A percentile compares a stretch with the other conserved stretches of the same genome.
Evolutionary conservation across 2,888 invertebrate species (phyloP).

Genomic region (Diadegma fenestrale): DNA sequence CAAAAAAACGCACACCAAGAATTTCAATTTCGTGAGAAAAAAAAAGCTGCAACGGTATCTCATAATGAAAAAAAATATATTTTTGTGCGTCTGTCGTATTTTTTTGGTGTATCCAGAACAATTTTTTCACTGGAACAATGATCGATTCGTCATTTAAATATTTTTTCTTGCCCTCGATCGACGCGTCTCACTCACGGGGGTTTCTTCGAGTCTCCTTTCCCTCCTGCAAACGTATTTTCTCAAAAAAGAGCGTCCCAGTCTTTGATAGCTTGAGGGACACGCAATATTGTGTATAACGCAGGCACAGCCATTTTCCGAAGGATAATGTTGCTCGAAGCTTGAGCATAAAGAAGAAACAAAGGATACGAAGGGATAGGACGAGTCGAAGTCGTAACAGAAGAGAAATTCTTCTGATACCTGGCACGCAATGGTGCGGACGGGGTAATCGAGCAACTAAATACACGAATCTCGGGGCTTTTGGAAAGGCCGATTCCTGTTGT

Average conservation of each 20-base stretch:
- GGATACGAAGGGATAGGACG: conserved; percentile 82
- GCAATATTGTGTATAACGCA: conserved; percentile 51
- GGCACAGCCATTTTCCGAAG: conserved; percentile 59
- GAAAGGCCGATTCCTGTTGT: conserved; percentile 93
- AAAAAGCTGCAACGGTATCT: background rate
- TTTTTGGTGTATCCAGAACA: background rate
- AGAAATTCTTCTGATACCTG: conserved; percentile 93
- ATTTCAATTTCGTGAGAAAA: background rate
- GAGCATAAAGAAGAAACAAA: conserved; percentile 62
- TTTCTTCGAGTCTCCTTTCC: conserved; percentile 41
- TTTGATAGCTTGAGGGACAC: conserved; percentile 3
- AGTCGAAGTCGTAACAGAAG: conserved; percentile 86
- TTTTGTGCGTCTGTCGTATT: background rate
- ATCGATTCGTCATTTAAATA: background rate
- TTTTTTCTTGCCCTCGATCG: background rate
- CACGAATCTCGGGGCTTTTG: conserved; percentile 93
- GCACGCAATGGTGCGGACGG: conserved; percentile 97
- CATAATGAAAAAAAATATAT: background rate
- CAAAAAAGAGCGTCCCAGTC: conserved; percentile 2
- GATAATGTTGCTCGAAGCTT: conserved; percentile 60
- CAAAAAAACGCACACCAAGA: conserved; percentile 11
- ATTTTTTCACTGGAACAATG: background rate
- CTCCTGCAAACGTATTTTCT: background rate
- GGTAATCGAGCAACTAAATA: conserved; percentile 93
- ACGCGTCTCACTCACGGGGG: conserved; percentile 51